These are phyloP conservation scores for Mionectes olivaceus DNA, from an alignment of 2,797 vertebrate species.

Conservation along the genomic window DNA sequence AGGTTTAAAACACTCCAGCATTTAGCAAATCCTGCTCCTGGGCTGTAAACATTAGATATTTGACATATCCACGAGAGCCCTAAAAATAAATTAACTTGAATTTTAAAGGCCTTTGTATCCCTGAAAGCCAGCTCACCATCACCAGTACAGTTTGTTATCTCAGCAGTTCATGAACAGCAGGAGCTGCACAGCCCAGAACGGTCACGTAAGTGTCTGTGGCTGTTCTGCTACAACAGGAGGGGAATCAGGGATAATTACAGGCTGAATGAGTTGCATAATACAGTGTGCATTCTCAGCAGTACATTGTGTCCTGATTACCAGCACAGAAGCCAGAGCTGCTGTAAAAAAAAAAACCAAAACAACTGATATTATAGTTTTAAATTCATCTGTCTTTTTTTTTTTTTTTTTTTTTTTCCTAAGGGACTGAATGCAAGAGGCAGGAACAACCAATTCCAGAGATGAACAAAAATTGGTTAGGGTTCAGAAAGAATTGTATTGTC, in stretches of 20 bases:
- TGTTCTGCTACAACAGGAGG: constrained; percentile 45
- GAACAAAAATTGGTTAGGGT: constrained; percentile 19
- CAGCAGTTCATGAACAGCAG: background rate
- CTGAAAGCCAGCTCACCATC: background rate
- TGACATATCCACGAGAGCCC: background rate
- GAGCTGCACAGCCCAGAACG: background rate
- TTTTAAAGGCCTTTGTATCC: background rate
- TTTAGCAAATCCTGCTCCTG: background rate
- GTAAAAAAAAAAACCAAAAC: too few species aligned
- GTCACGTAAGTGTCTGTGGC: constrained; percentile 45
- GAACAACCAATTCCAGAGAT: constrained; percentile 7
- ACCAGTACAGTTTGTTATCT: background rate
- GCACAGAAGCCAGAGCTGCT: constrained; percentile 51
- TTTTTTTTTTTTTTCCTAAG: background rate
- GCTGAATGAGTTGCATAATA: constrained; percentile 74
- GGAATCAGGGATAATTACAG: constrained; percentile 75
- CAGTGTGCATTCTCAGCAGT: constrained; percentile 63
- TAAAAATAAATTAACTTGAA: constrained; percentile 28
- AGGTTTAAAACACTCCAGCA: background rate
- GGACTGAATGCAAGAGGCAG: background rate
- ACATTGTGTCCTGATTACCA: constrained; percentile 71
- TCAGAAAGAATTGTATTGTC: constrained; percentile 7
- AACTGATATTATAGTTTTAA: constrained; percentile 56
- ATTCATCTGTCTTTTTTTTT: background rate
- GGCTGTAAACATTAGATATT: background rate